Evolutionary conservation across 1,140 invertebrate species (phyloP), one percentile per base, ranked within the genome.

Genomic region (Drosophila pandora): DNA sequence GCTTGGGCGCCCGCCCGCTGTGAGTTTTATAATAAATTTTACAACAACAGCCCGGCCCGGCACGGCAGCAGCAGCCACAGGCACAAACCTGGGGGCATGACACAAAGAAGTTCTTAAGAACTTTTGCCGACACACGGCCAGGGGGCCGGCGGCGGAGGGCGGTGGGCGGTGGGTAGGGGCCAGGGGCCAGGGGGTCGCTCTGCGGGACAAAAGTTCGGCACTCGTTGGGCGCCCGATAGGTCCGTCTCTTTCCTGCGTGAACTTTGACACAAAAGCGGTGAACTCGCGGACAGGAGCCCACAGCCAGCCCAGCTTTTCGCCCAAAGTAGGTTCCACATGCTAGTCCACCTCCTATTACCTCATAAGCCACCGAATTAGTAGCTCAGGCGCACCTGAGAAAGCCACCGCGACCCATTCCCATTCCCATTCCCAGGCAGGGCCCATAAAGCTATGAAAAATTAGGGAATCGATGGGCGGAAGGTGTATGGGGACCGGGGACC

Each of bases 21-120:
- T 65, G 65, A 63, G 57, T 71, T 71, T 81, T 79, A 88, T 82
- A 87, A 82, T 82, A 87, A 81, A 82, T 78, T 79, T 68, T 71
- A 87, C 82, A 87, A 80, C 73, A 84, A 64, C 47, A 79, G 32
- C 73, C 64, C 17, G 37, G 10, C 43, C 55, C 45, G 43, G 34
- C 25, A 65, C 34, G 34, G 34, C 34, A 37, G n/a, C 65, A 62
- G 54, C 56, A 62, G 58, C 54, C 59, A 58, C 60, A 71, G 71
- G 71, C 69, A 37, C 34, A 60, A 84, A 67, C 63, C 63, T 67
- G 79, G 65, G 77, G 79, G 82, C 81, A 84, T 84, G 81, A 84
- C 81, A 84, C 67, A 70, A 62, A 80, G 65, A 74, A 53, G 62
- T 79, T 88, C 83, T 88, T 82, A 79, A 87, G 83, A 87, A 87